These are phyloP conservation scores for Cinclus cinclus DNA, from an alignment of 2,113 vertebrate species.

Conservation along the genomic window DNA sequence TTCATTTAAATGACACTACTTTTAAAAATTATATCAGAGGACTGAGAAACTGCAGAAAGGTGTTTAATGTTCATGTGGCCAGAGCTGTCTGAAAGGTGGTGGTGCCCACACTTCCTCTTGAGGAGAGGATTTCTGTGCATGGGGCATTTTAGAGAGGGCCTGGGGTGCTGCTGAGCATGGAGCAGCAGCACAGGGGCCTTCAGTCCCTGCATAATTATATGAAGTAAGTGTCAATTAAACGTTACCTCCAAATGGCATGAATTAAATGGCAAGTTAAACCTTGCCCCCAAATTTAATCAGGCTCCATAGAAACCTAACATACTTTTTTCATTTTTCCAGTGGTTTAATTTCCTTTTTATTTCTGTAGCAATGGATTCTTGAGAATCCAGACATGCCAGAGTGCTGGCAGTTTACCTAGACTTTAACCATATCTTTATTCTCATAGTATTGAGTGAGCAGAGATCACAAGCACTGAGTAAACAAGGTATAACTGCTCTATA, in stretches of 20 bases:
- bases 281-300: neutral
- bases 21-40: neutral
- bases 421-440: neutral
- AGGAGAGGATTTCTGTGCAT: neutral
- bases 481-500: neutral
- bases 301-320: conserved; percentile 15
- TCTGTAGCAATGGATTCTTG: conserved; percentile 45
- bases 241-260: neutral
- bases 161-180: fast-evolving
- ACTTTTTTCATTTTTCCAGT: neutral
- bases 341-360: conserved; percentile 64
- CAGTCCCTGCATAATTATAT: neutral
- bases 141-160: neutral
- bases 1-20: neutral
- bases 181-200: neutral
- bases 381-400: conserved; percentile 51
- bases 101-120: neutral
- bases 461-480: neutral
- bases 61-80: fast-evolving
- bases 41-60: neutral
- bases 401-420: conserved; percentile 4
- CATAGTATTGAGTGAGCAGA: neutral
- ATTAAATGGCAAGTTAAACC: neutral
- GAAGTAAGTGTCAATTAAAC: neutral
- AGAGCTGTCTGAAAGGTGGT: neutral